Percentiles rank a stretch among this genome's conserved stretches.
Evolutionary conservation across 2,888 invertebrate genomes (phyloP).

Genomic region (Hybos culiciformis): DNA sequence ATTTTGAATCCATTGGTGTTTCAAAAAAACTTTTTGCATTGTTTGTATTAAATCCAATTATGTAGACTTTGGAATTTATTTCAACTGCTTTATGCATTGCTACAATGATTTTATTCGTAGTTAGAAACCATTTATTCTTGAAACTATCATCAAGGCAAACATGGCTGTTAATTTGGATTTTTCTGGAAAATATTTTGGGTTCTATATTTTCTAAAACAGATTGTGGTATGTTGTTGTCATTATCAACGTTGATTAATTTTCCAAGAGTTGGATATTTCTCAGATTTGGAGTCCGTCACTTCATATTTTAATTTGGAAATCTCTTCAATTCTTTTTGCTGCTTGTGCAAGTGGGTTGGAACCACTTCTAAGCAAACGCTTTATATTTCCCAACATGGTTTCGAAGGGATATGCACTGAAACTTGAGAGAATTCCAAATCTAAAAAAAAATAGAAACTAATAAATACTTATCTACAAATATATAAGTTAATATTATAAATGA

Average conservation of each 20-base stretch:
- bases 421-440: constrained; percentile 22
- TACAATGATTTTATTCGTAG: constrained; percentile 10
- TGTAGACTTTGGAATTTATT: constrained; percentile 5
- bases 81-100: constrained; percentile 8
- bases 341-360: constrained; percentile 15
- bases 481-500: too few species aligned
- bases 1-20: constrained; percentile 10
- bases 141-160: constrained; percentile 7
- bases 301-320: neutral
- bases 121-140: constrained; percentile 18
- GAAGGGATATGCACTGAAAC: constrained; percentile 25
- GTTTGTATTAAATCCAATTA: constrained; percentile 9
- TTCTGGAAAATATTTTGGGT: neutral
- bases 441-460: too few species aligned
- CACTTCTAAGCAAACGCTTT: constrained; percentile 15
- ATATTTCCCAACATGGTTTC: constrained; percentile 23
- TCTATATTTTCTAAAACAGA: too few species aligned
- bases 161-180: constrained; percentile 3
- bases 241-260: too few species aligned
- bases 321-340: constrained; percentile 17
- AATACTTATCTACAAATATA: too few species aligned
- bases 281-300: too few species aligned
- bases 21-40: constrained; percentile 11
- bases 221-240: too few species aligned
- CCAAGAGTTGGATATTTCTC: too few species aligned